Evolutionary conservation across 2,797 vertebrate species (phyloP).

Genomic region (Spinus olivaceus): DNA sequence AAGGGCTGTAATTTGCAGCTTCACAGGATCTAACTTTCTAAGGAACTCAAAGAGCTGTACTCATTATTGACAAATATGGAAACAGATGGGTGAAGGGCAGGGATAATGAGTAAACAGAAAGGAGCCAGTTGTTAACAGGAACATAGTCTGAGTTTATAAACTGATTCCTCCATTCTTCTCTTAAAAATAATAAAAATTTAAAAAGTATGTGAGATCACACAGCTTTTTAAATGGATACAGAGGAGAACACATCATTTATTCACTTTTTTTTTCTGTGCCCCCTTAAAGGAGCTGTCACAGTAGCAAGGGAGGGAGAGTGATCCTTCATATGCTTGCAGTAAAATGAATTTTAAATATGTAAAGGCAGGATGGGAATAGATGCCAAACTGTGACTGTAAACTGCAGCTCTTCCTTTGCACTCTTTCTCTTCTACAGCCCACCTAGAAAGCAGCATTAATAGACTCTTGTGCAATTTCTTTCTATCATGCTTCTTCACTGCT

Average conservation of each 20-base stretch:
- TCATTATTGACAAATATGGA: background rate
- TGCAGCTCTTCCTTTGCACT: background rate
- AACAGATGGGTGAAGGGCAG: background rate
- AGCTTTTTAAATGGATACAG: conserved; percentile 42
- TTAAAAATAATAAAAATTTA: background rate
- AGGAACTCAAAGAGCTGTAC: background rate
- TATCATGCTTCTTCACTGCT: background rate
- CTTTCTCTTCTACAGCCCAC: conserved; percentile 26
- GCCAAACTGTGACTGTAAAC: conserved; percentile 47
- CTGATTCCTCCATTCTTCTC: background rate
- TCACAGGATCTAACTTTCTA: background rate
- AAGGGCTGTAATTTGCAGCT: background rate
- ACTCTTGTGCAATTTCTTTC: conserved; percentile 17
- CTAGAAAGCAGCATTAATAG: conserved; percentile 27
- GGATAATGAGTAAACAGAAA: background rate
- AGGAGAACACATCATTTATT: conserved; percentile 42
- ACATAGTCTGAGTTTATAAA: background rate
- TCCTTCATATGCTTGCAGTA: conserved; percentile 46
- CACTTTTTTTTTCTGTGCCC: conserved; percentile 15
- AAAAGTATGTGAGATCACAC: background rate
- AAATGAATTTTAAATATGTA: conserved; percentile 68
- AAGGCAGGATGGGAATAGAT: conserved; percentile 43
- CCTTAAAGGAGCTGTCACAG: conserved; percentile 54
- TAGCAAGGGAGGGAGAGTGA: conserved; percentile 17
- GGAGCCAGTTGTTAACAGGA: background rate